phyloP scores from a whole-genome alignment of 37 sponge, comb jelly and placozoan genomes.

The Oscarella lobularis region DNA sequence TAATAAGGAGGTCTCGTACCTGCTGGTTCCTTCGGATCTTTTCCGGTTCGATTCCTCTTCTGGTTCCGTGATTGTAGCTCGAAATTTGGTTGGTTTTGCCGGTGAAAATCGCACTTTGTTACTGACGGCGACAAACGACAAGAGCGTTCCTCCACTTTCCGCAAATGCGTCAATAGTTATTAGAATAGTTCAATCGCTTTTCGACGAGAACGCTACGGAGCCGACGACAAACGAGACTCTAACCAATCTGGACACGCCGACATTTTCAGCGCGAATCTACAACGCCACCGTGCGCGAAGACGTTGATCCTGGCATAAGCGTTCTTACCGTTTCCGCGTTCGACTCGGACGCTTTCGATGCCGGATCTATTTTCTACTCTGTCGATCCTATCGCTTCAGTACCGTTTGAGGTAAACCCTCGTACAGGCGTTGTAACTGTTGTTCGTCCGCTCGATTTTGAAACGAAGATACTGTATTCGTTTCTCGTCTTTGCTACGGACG shows the following conservation, averaged over 20 bases:
- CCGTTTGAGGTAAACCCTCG: slow-evolving; percentile 17
- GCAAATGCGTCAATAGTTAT: neutral
- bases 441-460: slow-evolving; percentile 32
- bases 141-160: neutral
- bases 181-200: neutral
- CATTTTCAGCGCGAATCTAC: neutral
- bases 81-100: no score
- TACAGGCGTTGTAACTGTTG: slow-evolving; percentile 20
- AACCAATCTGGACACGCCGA: neutral
- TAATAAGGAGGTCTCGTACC: slow-evolving; percentile 19
- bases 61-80: neutral
- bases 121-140: neutral
- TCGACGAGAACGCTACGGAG: neutral
- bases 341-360: neutral
- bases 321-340: neutral
- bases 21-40: neutral
- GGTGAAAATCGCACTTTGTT: neutral
- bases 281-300: slow-evolving; percentile 6
- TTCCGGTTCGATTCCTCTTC: slow-evolving; percentile 4
- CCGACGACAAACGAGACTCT: no score
- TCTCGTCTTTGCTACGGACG: neutral
- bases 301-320: neutral
- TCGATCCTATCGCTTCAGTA: slow-evolving; percentile 7
- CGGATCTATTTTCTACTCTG: neutral
- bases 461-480: neutral